Base-by-base conservation (phyloP, 1,140 invertebrate genomes). In the Drosophila athabasca region DNA sequence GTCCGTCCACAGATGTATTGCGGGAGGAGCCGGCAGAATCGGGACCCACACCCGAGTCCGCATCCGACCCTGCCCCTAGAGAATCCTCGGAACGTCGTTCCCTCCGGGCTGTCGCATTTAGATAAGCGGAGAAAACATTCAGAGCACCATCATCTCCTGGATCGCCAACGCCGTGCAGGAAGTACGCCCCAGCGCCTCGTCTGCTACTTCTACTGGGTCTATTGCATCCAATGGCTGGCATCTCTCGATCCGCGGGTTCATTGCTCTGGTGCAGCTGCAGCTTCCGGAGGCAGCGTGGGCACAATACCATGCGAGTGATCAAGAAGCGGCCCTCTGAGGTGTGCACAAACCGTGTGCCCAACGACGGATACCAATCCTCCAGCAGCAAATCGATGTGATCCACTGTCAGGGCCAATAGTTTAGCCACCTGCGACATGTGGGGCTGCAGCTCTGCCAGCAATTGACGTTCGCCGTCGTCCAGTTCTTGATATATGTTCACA, bases 281-380 rank as follows among this genome's bases (percentile, higher is more conserved):
- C 58, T 91, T 91, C 43, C 76, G 67, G 7, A 98, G 92, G 92
- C 98, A 99, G 6, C 94, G 94, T 0, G 97, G 96, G 92, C 99
- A 99, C 0, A 98, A 97, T 48, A 99, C 96, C 17, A 99, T 89
- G n/a, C 99, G 93, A 0, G 97, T 99, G 8, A 99, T 97, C 24
- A 99, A 92, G 90, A 99, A 96, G 72, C 97, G 95, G 1, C 99
- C 99, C 91, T 99, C 98, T 0, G 97, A 98, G 0, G 98, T 99
- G 90, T 99, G 99, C 1, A 98, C 97, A 92, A 99, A 99, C 46
- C 98, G 94, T 1, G 98, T 99, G 6, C 98, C 96, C 48, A 98
- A 93, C 0, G 97, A 97, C 0, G 98, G 98, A 93, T 98, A 99
- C 98, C 99, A 99, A 92, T 99, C 99, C 92, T 99, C 99, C 0